Conservation (phyloP, 2,113 vertebrate species). For the Peromyscus leucopus region DNA sequence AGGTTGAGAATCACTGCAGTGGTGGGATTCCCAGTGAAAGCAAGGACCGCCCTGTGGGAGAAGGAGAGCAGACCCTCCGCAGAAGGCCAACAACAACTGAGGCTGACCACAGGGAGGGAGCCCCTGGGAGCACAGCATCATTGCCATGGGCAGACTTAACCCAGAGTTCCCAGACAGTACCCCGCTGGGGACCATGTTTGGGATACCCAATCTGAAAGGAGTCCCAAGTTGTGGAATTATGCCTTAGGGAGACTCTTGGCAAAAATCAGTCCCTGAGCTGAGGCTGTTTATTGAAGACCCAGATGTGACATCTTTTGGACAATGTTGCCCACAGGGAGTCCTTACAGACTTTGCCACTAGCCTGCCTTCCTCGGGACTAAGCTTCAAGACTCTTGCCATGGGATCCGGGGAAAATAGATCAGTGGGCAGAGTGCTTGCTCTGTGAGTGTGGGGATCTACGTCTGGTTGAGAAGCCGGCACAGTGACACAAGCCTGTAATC, state of each 20-base stretch:
- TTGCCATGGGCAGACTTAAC: neutral
- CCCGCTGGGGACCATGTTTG: neutral
- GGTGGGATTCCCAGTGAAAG: constrained; percentile 63
- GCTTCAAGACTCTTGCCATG: neutral
- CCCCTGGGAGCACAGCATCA: neutral
- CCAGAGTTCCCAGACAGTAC: neutral
- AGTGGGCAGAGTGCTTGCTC: neutral
- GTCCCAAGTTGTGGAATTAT: neutral
- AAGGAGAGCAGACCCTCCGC: neutral
- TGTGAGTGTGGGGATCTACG: neutral
- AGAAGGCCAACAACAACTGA: neutral
- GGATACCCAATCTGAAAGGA: neutral
- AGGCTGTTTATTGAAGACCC: neutral
- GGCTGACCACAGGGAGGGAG: neutral
- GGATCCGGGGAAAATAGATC: neutral
- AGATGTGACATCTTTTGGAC: neutral
- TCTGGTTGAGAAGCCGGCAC: neutral
- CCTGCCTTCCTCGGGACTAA: neutral
- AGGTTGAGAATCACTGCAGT: neutral
- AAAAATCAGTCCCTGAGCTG: neutral
- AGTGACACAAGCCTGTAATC: neutral
- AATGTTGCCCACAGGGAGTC: neutral
- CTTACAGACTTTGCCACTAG: neutral
- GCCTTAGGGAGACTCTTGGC: neutral
- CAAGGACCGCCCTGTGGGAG: constrained; percentile 15